Base-by-base conservation (phyloP, 2,888 invertebrate species). In the Gastrophysa polygoni region DNA sequence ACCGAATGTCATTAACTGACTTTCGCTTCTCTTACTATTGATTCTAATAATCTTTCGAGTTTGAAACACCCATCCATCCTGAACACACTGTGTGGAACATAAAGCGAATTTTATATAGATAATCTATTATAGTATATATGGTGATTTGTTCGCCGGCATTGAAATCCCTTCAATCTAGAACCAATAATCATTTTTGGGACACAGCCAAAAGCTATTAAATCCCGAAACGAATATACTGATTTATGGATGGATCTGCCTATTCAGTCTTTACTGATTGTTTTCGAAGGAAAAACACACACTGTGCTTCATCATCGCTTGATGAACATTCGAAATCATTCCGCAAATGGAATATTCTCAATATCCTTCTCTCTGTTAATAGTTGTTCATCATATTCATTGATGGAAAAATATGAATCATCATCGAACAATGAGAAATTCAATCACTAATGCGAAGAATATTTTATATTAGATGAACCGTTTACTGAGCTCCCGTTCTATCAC, bases 111-210 rank as follows among this genome's bases (percentile, higher is more conserved):
- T 32, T 8, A 11, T 32, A 32, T 38, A 16, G 38, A 10, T 34
- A 52, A 38, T 52, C 34, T 20, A 43, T 38, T 38, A 52, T 38
- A 16, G 52, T 34, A 38, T 38, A 38, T 52, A 14, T 14, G 17
- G 16, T 21, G 14, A 54, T 43, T 54, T 54, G 54, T 54, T 43
- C 28, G 24, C 16, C 34, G 44, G 54, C 24, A 38, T 16, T 43
- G 43, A 34, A 54, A 28, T 43, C 44, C 20, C 20, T 10, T 43
- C 24, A 54, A 43, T 54, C 44, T 43, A 38, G 24, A 16, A 54
- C 18, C 54, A 32, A 54, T 54, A 43, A 54, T 54, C 43, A 54
- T 44, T 44, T 44, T 54, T 54, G 54, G 54, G 44, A 16, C 43
- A 6, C 28, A 6, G 54, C 54, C 54, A 54, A 54, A 54, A 54